Evolutionary conservation across 2,888 invertebrate species (phyloP).

Genomic region (Megalurothrips usitatus): DNA sequence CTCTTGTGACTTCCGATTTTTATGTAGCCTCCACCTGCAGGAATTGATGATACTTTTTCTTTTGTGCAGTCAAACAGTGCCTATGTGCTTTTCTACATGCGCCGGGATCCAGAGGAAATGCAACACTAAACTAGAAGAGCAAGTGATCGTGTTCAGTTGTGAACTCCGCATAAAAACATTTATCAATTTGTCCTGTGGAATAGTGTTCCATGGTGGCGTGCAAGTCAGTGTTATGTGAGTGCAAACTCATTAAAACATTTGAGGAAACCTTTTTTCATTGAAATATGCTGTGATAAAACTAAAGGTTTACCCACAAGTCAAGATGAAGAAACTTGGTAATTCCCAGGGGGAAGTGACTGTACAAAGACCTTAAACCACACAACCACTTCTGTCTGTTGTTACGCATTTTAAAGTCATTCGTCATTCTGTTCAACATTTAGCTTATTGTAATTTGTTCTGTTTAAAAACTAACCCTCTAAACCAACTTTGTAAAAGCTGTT

Average conservation of each 20-base stretch:
- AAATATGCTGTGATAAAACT: constrained; percentile 27
- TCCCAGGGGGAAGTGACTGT: background rate
- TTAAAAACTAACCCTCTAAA: constrained; percentile 7
- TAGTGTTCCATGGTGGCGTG: background rate
- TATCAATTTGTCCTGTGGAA: background rate
- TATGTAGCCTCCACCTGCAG: background rate
- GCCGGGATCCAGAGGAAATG: constrained; percentile 30
- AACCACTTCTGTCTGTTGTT: background rate
- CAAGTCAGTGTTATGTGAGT: background rate
- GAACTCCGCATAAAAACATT: background rate
- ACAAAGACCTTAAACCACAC: background rate
- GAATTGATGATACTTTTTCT: constrained; percentile 5
- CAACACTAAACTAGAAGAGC: constrained; percentile 34
- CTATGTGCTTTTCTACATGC: constrained; percentile 51
- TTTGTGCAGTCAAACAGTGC: constrained; percentile 47
- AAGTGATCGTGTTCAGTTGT: background rate
- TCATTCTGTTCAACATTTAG: background rate
- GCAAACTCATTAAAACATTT: background rate
- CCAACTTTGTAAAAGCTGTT: background rate
- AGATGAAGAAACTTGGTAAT: background rate
- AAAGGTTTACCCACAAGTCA: constrained; percentile 24
- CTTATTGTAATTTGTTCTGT: background rate
- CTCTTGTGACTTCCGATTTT: background rate
- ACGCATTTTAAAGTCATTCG: background rate
- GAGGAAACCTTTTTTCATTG: constrained; percentile 1